Evolutionary conservation across 1,140 invertebrate genomes (phyloP), one percentile per base, ranked within the genome.

Genomic region (Stegodyphus mimosarum): DNA sequence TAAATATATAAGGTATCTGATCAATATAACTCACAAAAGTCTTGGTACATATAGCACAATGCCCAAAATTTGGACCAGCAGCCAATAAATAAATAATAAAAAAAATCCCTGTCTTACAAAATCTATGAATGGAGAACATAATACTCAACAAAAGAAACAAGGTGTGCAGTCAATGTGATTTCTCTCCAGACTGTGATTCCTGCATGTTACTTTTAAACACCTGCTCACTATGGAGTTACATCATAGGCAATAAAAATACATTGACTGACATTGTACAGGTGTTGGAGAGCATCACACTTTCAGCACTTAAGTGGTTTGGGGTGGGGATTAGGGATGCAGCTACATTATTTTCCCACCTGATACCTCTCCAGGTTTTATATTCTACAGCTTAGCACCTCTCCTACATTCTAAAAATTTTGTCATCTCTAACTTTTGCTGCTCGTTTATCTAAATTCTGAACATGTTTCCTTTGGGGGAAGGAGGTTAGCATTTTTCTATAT

Each of bases 1-100:
- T 18, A 52, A 6, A 70, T 13, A 64, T 50, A 69, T 13, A 69
- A 49, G 50, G n/a, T 17, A 15, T 7, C 13, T 33, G 15, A 18
- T 15, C 10, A 51, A n/a, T 0, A 94, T 94, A 3, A 95, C 94
- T 79, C 95, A 96, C 89, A 95, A 95, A 90, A 18, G 11, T 78
- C 64, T 17, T 18, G 17, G 17, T 67, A n/a, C 64, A 67, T 67
- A 67, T 2, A 67, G 13, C 6, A n/a, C 13, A 67, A 17, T 4
- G 17, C 2, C 64, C 2, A 67, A n/a, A 17, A 15, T 7, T 6
- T 67, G 7, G 17, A 67, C 2, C 17, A 67, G 7, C 64, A 67
- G 17, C 13, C 6, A 67, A 67, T 60, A 67, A 17, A 15, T 67
- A n/a, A n/a, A 17, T 15, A 60, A 11, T 15, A 9, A 60, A 2